phyloP scores from a whole-genome alignment of 2,113 vertebrate genomes.

The Tautogolabrus adspersus region DNA sequence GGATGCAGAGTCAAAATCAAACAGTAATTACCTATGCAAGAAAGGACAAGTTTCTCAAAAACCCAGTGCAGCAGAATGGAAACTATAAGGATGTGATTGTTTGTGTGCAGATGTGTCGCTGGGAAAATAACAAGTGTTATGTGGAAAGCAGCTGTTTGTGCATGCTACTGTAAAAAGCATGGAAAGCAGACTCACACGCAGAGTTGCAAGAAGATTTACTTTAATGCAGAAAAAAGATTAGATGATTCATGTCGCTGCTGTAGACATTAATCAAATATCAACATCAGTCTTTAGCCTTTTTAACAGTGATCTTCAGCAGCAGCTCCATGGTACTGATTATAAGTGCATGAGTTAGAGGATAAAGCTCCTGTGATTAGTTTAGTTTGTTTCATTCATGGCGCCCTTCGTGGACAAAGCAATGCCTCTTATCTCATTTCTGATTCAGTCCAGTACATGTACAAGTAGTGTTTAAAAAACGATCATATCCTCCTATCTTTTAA shows the following conservation, averaged over 20 bases:
- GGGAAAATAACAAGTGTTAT: constrained; percentile 54
- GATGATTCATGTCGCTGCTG: constrained; percentile 3
- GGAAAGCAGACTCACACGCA: constrained; percentile 9
- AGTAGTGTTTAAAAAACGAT: no score
- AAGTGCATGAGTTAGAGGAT: constrained; percentile 4
- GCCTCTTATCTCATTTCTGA: no score
- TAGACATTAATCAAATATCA: background rate
- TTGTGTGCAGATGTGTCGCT: constrained; percentile 57
- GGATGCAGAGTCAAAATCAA: constrained; percentile 71
- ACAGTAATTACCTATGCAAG: constrained; percentile 79
- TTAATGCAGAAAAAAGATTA: background rate
- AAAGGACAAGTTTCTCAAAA: constrained; percentile 64
- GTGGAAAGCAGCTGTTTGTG: constrained; percentile 45
- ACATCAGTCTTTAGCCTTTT: background rate
- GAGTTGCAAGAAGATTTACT: constrained; percentile 6
- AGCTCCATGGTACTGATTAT: background rate
- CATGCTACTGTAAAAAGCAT: constrained; percentile 10
- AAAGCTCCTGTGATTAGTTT: no score
- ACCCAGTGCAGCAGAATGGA: constrained; percentile 28
- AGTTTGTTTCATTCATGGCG: no score
- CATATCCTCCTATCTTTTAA: no score
- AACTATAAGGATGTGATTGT: constrained; percentile 47
- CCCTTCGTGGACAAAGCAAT: no score
- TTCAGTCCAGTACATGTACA: no score
- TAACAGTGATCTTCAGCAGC: background rate